Evolutionary conservation across 1,140 invertebrate species (phyloP).

Genomic region (Drosophila littoralis): DNA sequence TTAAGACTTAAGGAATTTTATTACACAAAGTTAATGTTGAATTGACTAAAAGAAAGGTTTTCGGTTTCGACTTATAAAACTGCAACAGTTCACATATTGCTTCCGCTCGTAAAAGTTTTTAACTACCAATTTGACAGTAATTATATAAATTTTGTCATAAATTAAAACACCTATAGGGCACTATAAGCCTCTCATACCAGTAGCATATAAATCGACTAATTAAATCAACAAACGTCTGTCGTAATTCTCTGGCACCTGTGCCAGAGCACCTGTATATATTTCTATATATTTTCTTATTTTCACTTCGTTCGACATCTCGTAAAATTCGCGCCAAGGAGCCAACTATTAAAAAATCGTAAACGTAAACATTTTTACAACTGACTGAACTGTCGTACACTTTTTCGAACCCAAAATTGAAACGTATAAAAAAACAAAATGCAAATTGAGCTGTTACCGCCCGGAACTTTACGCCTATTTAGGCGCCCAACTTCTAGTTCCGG

Average conservation of each 20-base stretch:
- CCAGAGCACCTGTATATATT: constrained; percentile 22
- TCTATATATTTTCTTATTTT: not conserved
- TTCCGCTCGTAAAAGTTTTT: constrained; percentile 60
- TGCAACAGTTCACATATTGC: constrained; percentile 39
- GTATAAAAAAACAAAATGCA: constrained; percentile 66
- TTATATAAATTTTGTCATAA: constrained; percentile 51
- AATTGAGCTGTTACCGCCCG: constrained; percentile 66
- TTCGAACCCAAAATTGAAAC: constrained; percentile 51
- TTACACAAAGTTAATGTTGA: too few species aligned
- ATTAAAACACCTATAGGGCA: constrained; percentile 54
- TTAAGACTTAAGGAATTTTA: too few species aligned
- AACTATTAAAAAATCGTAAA: constrained; percentile 72
- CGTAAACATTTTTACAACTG: constrained; percentile 61
- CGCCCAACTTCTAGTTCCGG: constrained; percentile 43
- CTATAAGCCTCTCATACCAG: constrained; percentile 40
- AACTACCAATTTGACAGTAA: constrained; percentile 52
- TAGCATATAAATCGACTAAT: constrained; percentile 68
- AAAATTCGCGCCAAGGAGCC: constrained; percentile 62
- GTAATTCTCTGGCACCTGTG: constrained; percentile 11
- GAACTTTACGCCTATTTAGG: constrained; percentile 72
- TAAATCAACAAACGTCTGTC: constrained; percentile 51
- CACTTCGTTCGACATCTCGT: constrained; percentile 36
- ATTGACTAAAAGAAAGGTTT: too few species aligned
- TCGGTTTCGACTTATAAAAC: constrained; percentile 14
- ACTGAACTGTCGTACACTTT: constrained; percentile 17